These are phyloP conservation scores for Brachyrhaphis roseni DNA, from an alignment of 2,797 vertebrate species.

Conservation along the genomic window DNA sequence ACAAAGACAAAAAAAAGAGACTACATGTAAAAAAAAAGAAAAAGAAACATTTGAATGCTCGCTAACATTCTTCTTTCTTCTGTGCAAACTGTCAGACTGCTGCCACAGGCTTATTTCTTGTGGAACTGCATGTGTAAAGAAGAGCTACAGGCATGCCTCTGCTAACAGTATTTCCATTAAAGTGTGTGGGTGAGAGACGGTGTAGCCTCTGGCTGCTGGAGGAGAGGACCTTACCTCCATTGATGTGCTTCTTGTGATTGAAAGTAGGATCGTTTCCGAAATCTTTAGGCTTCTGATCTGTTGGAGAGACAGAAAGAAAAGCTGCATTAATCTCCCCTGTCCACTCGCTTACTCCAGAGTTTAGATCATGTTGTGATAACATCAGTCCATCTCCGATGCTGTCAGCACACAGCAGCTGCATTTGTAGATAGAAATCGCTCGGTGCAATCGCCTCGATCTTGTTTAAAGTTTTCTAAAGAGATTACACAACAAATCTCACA, in stretches of 20 bases:
- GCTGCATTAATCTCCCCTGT: slow-evolving; percentile 44
- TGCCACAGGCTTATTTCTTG: slow-evolving; percentile 53
- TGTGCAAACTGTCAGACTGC: slow-evolving; percentile 25
- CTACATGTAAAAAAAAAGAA: background rate
- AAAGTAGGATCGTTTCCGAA: slow-evolving; percentile 78
- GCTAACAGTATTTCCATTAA: slow-evolving; percentile 32
- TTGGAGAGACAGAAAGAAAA: slow-evolving; percentile 51
- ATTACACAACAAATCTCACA: slow-evolving; percentile 30
- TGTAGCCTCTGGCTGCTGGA: slow-evolving; percentile 38
- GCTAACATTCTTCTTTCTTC: slow-evolving; percentile 3
- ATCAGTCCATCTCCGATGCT: slow-evolving; percentile 22
- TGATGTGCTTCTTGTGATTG: slow-evolving; percentile 69
- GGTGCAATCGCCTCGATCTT: slow-evolving; percentile 27
- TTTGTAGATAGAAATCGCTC: slow-evolving; percentile 49
- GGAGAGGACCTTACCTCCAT: slow-evolving; percentile 74
- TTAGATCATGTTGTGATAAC: slow-evolving; percentile 29
- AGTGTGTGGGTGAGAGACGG: slow-evolving; percentile 24
- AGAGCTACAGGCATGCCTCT: slow-evolving; percentile 49
- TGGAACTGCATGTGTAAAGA: slow-evolving; percentile 43
- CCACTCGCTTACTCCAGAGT: slow-evolving; percentile 26
- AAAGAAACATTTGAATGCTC: slow-evolving; percentile 5
- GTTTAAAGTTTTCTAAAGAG: slow-evolving; percentile 35
- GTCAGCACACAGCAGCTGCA: slow-evolving; percentile 25
- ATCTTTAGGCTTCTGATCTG: slow-evolving; percentile 79
- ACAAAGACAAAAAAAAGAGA: slow-evolving; percentile 17